Evolutionary conservation across 2,888 invertebrate species (phyloP).

Genomic region (Eledone cirrhosa): DNA sequence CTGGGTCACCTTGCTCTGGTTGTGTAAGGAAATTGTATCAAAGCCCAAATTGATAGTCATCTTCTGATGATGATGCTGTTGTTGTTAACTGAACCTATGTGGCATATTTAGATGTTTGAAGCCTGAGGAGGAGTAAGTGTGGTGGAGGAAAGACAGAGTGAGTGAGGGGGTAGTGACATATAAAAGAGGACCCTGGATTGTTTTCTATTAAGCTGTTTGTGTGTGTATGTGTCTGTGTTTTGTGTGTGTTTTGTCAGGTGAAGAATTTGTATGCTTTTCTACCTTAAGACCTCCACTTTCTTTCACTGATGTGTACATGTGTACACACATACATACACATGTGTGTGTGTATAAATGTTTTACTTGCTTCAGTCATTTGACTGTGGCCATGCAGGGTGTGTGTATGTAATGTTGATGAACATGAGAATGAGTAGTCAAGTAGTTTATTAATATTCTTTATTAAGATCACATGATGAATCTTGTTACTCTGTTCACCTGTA

Average conservation of each 20-base stretch:
- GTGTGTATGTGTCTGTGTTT: neutral
- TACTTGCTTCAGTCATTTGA: too few species aligned
- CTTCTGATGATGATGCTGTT: neutral
- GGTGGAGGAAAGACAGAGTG: neutral
- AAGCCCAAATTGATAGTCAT: slow-evolving; percentile 12
- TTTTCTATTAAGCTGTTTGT: neutral
- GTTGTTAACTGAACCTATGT: neutral
- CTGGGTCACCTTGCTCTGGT: slow-evolving; percentile 26
- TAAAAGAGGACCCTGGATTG: too few species aligned
- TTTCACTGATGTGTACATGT: neutral
- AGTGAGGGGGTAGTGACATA: too few species aligned
- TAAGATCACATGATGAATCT: too few species aligned
- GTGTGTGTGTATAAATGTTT: neutral
- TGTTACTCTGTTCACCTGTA: too few species aligned
- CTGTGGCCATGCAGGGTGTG: too few species aligned
- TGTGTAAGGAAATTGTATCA: slow-evolving; percentile 23
- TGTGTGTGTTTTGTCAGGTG: neutral
- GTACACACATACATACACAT: neutral
- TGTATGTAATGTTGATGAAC: too few species aligned
- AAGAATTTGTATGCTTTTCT: neutral
- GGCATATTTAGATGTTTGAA: neutral
- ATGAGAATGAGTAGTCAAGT: too few species aligned
- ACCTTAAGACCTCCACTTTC: neutral
- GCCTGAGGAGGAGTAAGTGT: neutral
- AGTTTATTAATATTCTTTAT: too few species aligned